phyloP scores from a whole-genome alignment of 2,888 invertebrate species.

The Dioctria linearis region DNA sequence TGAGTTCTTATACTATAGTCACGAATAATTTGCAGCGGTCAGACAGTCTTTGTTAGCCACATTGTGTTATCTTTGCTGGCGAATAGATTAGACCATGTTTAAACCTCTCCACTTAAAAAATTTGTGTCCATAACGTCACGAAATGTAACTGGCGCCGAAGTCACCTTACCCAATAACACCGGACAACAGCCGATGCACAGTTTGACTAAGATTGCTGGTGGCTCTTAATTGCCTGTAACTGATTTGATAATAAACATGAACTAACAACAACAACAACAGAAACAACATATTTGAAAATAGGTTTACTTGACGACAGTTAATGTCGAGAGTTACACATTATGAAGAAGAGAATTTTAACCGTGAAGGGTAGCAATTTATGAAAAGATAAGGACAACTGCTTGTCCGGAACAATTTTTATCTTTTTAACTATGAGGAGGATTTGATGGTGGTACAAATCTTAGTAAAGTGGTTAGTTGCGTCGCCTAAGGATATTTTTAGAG shows the following conservation, averaged over 20 bases:
- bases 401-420: too few species aligned
- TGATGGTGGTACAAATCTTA: too few species aligned
- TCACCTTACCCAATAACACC: background rate
- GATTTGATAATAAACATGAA: constrained; percentile 40
- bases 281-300: constrained; percentile 8
- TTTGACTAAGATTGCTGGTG: constrained; percentile 40
- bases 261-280: too few species aligned
- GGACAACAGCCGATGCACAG: constrained; percentile 1
- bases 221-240: constrained; percentile 42
- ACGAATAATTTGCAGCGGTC: constrained; percentile 52
- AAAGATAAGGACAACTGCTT: too few species aligned
- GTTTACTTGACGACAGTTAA: background rate
- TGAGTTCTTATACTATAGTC: constrained; percentile 48
- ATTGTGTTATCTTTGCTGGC: constrained; percentile 22
- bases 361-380: background rate
- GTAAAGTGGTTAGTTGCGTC: too few species aligned
- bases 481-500: too few species aligned
- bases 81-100: constrained; percentile 43
- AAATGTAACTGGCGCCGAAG: constrained; percentile 42
- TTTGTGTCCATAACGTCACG: constrained; percentile 48
- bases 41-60: constrained; percentile 45
- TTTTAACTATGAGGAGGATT: too few species aligned
- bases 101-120: constrained; percentile 42
- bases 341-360: background rate
- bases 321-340: background rate